These are phyloP conservation scores for Clarias platycephalus DNA, from an alignment of 2,797 vertebrate genomes.

Conservation along the genomic window DNA sequence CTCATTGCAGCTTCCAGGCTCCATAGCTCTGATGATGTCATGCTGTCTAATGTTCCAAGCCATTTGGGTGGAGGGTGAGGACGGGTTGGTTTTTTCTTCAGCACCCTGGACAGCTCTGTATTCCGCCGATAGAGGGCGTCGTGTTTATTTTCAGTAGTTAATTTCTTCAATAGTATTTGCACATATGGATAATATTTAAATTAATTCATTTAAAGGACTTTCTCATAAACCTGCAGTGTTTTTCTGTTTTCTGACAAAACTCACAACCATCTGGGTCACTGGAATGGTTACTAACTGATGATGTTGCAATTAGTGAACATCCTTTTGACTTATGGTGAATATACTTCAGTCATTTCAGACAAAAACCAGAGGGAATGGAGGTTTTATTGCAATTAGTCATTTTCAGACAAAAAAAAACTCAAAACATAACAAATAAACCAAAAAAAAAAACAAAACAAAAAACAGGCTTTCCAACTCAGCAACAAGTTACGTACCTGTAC, in stretches of 20 bases:
- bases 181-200: neutral
- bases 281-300: neutral
- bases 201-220: neutral
- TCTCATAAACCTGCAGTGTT: neutral
- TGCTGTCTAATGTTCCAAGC: neutral
- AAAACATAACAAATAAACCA: constrained; percentile 21
- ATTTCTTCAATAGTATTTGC: neutral
- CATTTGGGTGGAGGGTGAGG: neutral
- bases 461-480: constrained; percentile 72
- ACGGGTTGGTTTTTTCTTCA: constrained; percentile 27
- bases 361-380: constrained; percentile 67
- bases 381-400: constrained; percentile 80
- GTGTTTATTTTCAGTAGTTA: neutral
- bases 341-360: constrained; percentile 10
- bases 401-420: constrained; percentile 76
- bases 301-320: neutral
- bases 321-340: neutral
- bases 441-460: constrained; percentile 60
- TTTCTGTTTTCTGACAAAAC: neutral
- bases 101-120: constrained; percentile 53
- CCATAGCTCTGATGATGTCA: neutral
- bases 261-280: neutral
- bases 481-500: constrained; percentile 78
- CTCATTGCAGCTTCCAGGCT: neutral
- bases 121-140: constrained; percentile 28